Evolutionary conservation across 2,113 vertebrate genomes (phyloP), one percentile per base, ranked within the genome.

Genomic region (Microtus oregoni): DNA sequence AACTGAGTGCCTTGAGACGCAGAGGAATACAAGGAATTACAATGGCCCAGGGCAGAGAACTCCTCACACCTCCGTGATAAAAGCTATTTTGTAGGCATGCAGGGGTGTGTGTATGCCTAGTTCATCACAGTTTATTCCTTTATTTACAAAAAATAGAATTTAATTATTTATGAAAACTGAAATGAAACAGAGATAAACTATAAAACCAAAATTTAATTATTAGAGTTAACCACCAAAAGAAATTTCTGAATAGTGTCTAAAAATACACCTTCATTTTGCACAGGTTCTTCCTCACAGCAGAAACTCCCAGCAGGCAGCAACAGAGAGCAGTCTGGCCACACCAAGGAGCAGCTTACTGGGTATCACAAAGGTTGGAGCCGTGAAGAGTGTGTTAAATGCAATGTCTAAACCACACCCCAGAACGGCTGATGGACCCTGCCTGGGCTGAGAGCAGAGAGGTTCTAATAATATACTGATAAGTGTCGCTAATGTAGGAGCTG

Each of bases 201-300:
- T 35, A 92, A 86, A 94, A 6, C 38, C n/a, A 76, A 77, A 67
- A 86, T 94, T 73, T 93, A 87, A 79, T 35, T 52, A 81, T 79
- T 6, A 83, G 22, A 61, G 26, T 52, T 76, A 85, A 50, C 3
- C 14, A 32, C 87, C 17, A 22, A 63, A 68, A 67, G 72, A 65
- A 15, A 28, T 72, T 93, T 86, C 72, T 58, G 28, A 90, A 82
- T 38, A 38, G 44, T 35, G 67, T 10, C 52, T 75, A 70, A 41
- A 81, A 67, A 91, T 38, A 91, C 63, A 93, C 19, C 22, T 63
- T 77, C 52, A 6, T 89, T 90, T 67, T 55, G 13, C 72, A 24
- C 35, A 24, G 5, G 83, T 83, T 17, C 13, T 65, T 75, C 11
- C 12, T 67, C 13, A 19, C 0, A 22, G 15, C n/a, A 63, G 75